These are phyloP conservation scores for Proisotoma minuta DNA, from an alignment of 2,888 invertebrate species.

Conservation along the genomic window DNA sequence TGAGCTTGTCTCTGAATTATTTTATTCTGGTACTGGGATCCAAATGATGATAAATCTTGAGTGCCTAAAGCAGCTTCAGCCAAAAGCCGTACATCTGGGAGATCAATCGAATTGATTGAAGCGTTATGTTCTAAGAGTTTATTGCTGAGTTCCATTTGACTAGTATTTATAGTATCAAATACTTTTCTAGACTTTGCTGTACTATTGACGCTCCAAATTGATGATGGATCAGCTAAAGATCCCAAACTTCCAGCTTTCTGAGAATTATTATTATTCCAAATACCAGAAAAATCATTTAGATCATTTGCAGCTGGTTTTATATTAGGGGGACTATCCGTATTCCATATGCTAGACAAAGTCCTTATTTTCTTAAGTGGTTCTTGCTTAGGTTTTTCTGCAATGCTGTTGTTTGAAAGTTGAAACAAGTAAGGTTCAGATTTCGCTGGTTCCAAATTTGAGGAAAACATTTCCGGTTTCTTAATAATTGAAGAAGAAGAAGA, in stretches of 20 bases:
- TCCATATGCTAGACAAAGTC: neutral
- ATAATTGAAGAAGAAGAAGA: too few species aligned
- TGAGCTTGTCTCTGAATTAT: too few species aligned
- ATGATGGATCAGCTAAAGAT: neutral
- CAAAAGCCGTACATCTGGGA: slow-evolving; percentile 4
- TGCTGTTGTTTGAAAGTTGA: too few species aligned
- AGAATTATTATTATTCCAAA: neutral
- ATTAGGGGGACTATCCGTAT: neutral
- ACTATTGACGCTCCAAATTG: neutral
- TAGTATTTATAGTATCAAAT: neutral
- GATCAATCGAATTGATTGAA: slow-evolving; percentile 10
- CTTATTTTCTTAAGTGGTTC: neutral
- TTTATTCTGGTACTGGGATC: too few species aligned
- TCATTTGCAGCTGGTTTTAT: neutral
- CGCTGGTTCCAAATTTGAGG: neutral
- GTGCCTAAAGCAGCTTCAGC: neutral
- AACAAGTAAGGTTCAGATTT: neutral
- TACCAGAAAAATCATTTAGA: too few species aligned
- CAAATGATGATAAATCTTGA: too few species aligned
- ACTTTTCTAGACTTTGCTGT: neutral
- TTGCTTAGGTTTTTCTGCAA: neutral
- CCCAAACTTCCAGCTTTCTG: neutral
- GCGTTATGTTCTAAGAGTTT: too few species aligned
- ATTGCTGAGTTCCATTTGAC: neutral
- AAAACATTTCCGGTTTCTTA: neutral